Base-by-base conservation (phyloP, 2,797 vertebrate species). In the Lepilemur ruficaudatus region DNA sequence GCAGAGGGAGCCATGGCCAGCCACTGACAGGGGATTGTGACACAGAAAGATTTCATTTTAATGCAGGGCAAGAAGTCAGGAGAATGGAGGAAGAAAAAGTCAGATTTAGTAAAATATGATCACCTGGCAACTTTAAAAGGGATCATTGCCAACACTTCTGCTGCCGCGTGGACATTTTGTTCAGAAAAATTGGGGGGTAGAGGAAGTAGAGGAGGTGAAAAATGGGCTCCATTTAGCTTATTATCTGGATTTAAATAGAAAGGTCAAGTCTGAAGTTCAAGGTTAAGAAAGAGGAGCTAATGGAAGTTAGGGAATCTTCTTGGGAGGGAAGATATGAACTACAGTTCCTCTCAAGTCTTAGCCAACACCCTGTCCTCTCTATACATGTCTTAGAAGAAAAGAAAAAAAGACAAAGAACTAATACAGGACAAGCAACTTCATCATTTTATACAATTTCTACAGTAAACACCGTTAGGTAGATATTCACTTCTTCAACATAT, bases 101-200 rank as follows among this genome's bases (percentile, higher is more conserved):
- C 87, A 72, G 48, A 88, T 80, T 95, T 79, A 96, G 78, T 91
- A 65, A 95, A 89, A 91, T 95, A 52, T 90, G 65, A 96, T 91
- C 85, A 92, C 52, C 84, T 92, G 94, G 92, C 65, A 93, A 93
- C 75, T 95, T 92, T 78, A 46, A 67, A 95, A 69, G 69, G 81
- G 38, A 73, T 88, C 50, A 20, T 67, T 85, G 70, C 72, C 88
- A 89, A 52, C 17, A 48, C 8, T 38, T 50, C 18, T 65, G 72
- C 7, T 59, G 50, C 78, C 92, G 78, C 28, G 63, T 18, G 43
- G 30, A 93, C 38, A 11, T 75, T 73, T 46, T 52, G 63, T 46
- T 88, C 57, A 70, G 80, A 83, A 95, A 73, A 72, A 5, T 0
- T 0, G 23, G 23, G n/a, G 48, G 22, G 55, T 57, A 25, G 22